Evolutionary conservation across 2,888 invertebrate species (phyloP), one percentile per base, ranked within the genome.

Genomic region (Cephus spinipes): DNA sequence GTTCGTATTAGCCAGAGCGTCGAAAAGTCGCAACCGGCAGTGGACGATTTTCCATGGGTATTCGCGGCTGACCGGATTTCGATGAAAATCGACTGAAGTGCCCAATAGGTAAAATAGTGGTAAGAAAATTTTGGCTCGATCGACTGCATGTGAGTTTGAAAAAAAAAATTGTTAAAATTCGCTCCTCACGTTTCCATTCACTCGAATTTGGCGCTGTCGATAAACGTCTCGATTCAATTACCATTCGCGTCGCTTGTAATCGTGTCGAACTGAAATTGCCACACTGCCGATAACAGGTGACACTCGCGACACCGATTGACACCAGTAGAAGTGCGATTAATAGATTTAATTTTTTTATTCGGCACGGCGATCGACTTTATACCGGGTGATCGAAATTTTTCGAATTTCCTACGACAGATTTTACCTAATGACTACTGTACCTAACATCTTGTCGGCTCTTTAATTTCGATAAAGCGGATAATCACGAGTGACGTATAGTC

Each of bases 81-180:
- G 9, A 55, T 23, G 55, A 2, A 0, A 2, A 23, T 2, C 2
- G 2, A 15, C 2, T 23, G 0, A 23, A 55, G 0, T 23, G 23
- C 6, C 9, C 23, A 55, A 55, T 0, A 2, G 55, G 55, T 23
- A 1, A 55, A 55, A 9, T 2, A 9, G 55, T 55, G 9, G 2
- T 15, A 9, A 55, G 9, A 15, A 15, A 1, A 1, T 55, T 2
- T 55, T 9, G 1, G 35, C 2, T 40, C 40, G 6, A 55, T 55
- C 9, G 55, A 1, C 23, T 23, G 15, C 2, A 23, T 23, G 9
- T 0, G 55, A 23, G 4, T 15, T 15, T 15, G 40, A 40, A 40
- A 40, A 40, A 40, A 40, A 40, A 40, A 23, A 23, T 6, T 55
- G 0, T 4, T 15, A 15, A 36, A 4, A 15, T 15, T 40, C 6